phyloP scores from a whole-genome alignment of 2,888 invertebrate genomes.

The Osmoderma eremita region DNA sequence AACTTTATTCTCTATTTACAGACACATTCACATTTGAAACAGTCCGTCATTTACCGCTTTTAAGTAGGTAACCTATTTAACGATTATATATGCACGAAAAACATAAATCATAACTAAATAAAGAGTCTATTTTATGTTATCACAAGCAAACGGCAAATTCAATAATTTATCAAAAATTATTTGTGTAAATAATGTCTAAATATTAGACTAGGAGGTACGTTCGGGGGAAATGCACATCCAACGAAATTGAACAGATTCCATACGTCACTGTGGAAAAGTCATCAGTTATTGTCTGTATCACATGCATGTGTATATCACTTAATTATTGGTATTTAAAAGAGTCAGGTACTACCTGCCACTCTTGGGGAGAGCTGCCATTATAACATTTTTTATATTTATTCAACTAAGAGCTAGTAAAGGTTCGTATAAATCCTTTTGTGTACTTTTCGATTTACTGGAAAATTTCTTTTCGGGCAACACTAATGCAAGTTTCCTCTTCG shows the following conservation, averaged over 20 bases:
- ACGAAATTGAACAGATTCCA: too few relatives aligned
- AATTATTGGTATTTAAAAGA: constrained; percentile 13
- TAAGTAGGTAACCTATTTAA: too few relatives aligned
- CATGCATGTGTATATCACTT: constrained; percentile 22
- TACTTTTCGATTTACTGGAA: constrained; percentile 38
- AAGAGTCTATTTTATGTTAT: constrained; percentile 6
- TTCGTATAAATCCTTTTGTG: constrained; percentile 69
- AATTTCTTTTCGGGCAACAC: constrained; percentile 67
- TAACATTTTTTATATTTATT: constrained; percentile 50
- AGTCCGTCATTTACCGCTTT: too few relatives aligned
- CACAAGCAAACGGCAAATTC: constrained; percentile 21
- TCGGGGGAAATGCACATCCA: constrained; percentile 2
- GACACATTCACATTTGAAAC: too few relatives aligned
- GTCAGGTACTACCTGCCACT: constrained; percentile 28
- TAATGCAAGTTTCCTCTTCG: constrained; percentile 73
- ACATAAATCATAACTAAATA: too few relatives aligned
- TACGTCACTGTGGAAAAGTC: too few relatives aligned
- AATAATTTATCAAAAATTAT: constrained; percentile 25
- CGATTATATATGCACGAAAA: too few relatives aligned
- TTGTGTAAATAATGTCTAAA: constrained; percentile 26
- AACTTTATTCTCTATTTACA: too few relatives aligned
- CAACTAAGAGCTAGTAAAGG: constrained; percentile 76
- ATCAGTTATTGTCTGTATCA: constrained; percentile 16
- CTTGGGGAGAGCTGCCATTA: constrained; percentile 37
- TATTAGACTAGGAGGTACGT: constrained; percentile 35